Evolutionary conservation across 2,888 invertebrate genomes (phyloP).

Genomic region (Macrophya alboannulata): DNA sequence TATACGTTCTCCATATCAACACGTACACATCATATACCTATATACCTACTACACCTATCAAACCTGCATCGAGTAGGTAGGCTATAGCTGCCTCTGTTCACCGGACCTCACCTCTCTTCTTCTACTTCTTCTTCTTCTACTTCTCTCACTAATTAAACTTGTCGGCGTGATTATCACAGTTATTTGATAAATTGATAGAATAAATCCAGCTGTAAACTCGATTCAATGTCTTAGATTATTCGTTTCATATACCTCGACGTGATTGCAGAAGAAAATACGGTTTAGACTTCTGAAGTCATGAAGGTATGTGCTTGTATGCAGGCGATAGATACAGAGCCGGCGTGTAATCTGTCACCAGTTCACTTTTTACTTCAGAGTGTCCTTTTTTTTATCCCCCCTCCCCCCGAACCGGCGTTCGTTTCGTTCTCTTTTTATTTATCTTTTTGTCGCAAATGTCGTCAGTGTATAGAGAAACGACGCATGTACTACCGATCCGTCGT

Average conservation of each 20-base stretch:
- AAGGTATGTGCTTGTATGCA: constrained; percentile 13
- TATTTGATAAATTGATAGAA: constrained; percentile 20
- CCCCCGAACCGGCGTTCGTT: too few relatives aligned
- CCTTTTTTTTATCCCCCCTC: constrained; percentile 29
- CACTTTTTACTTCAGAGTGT: constrained; percentile 35
- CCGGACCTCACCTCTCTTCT: neutral
- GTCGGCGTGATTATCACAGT: constrained; percentile 1
- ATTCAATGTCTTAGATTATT: neutral
- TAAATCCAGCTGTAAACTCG: constrained; percentile 12
- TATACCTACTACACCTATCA: neutral
- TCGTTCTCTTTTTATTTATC: constrained; percentile 63
- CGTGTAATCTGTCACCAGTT: constrained; percentile 39
- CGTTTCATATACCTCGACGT: neutral
- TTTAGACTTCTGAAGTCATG: constrained; percentile 1
- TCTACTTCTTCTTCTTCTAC: neutral
- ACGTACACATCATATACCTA: neutral
- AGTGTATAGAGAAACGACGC: constrained; percentile 33
- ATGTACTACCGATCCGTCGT: constrained; percentile 32
- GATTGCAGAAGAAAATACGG: neutral
- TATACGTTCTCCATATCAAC: constrained; percentile 32
- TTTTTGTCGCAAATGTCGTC: constrained; percentile 28
- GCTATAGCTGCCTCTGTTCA: neutral
- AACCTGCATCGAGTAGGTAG: neutral
- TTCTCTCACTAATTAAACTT: constrained; percentile 20
- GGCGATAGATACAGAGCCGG: neutral